phyloP scores from a whole-genome alignment of 2,888 invertebrate genomes.

The Sinhomidia bicolor region DNA sequence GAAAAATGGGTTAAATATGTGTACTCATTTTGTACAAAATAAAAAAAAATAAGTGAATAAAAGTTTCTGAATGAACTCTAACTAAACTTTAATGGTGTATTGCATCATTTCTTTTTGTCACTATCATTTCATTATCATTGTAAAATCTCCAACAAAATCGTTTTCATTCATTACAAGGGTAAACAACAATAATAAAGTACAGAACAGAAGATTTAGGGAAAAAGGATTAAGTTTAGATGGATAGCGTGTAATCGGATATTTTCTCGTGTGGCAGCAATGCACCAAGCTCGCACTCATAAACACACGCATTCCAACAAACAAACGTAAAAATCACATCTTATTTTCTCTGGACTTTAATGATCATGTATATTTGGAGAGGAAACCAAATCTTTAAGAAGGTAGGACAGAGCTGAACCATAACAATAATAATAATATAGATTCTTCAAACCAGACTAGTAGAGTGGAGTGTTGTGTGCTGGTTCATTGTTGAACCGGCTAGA shows the following conservation, averaged over 20 bases:
- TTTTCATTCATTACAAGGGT: slow-evolving; percentile 63
- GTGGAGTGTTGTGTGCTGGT: background rate
- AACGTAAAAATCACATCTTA: slow-evolving; percentile 50
- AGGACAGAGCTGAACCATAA: slow-evolving; percentile 30
- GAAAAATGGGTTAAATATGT: too few relatives aligned
- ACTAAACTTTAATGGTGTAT: too few relatives aligned
- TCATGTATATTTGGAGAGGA: background rate
- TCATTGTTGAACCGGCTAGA: slow-evolving; percentile 43
- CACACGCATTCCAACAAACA: slow-evolving; percentile 34
- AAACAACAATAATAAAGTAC: slow-evolving; percentile 32
- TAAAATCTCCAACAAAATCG: slow-evolving; percentile 4
- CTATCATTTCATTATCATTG: slow-evolving; percentile 17
- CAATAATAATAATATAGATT: slow-evolving; percentile 22
- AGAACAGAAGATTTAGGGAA: slow-evolving; percentile 17
- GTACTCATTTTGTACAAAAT: too few relatives aligned
- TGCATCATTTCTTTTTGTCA: slow-evolving; percentile 32
- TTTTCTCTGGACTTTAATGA: slow-evolving; percentile 42
- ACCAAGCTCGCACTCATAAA: slow-evolving; percentile 3
- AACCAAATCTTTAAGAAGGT: slow-evolving; percentile 41
- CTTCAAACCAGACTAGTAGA: slow-evolving; percentile 12
- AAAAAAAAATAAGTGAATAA: too few relatives aligned
- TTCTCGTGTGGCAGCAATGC: slow-evolving; percentile 20
- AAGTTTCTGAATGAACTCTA: background rate
- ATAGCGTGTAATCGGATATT: slow-evolving; percentile 57
- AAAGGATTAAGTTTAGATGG: slow-evolving; percentile 60